Evolutionary conservation across 2,797 vertebrate species (phyloP).

Genomic region (Molothrus aeneus): DNA sequence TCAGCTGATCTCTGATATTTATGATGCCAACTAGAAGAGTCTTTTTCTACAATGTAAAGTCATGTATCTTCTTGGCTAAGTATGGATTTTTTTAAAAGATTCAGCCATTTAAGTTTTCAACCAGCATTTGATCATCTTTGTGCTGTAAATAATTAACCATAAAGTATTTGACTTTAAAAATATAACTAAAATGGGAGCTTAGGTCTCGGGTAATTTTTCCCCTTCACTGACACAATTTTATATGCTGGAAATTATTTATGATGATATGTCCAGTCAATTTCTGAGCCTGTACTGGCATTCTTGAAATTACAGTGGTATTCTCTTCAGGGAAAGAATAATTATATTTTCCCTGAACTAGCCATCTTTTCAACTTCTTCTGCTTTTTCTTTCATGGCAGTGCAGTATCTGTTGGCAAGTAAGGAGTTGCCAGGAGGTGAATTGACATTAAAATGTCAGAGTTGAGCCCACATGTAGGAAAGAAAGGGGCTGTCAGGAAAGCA

Average conservation of each 20-base stretch:
- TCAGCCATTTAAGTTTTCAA: background rate
- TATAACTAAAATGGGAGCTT: background rate
- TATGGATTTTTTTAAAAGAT: background rate
- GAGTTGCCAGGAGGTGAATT: conserved; percentile 45
- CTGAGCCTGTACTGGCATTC: background rate
- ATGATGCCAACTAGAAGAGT: background rate
- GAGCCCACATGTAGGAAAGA: background rate
- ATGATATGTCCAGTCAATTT: background rate
- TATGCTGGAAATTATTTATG: conserved; percentile 40
- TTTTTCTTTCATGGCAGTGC: conserved; percentile 12
- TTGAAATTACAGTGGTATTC: conserved; percentile 30
- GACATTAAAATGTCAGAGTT: conserved; percentile 50
- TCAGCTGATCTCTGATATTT: background rate
- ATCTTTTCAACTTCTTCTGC: conserved; percentile 26
- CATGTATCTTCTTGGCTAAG: background rate
- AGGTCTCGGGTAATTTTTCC: background rate
- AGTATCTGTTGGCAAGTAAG: conserved; percentile 46
- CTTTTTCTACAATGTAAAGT: background rate
- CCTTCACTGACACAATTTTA: background rate
- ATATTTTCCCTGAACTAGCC: conserved; percentile 10
- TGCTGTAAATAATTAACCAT: background rate
- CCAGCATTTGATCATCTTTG: background rate
- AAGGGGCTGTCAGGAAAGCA: conserved; percentile 27
- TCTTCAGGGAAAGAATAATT: conserved; percentile 24
- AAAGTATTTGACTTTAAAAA: background rate